phyloP scores from a whole-genome alignment of 2,888 invertebrate species.

The Mythimna impura region DNA sequence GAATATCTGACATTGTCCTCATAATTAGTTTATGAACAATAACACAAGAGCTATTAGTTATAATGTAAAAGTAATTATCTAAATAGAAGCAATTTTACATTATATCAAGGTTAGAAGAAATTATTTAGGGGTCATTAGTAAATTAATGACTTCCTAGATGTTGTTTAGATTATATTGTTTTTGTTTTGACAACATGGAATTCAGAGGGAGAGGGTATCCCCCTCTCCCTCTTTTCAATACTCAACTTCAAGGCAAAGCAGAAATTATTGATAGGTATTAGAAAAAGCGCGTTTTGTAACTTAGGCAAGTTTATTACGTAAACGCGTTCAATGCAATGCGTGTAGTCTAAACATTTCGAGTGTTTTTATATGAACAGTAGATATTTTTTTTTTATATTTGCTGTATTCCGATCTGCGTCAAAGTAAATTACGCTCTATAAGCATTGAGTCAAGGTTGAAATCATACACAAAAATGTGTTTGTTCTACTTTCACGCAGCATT shows the following conservation, averaged over 20 bases:
- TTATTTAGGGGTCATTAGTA: background rate
- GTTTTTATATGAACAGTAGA: no score
- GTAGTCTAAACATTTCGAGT: no score
- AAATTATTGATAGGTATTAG: no score
- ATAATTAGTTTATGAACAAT: constrained; percentile 2
- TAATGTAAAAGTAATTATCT: background rate
- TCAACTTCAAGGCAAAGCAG: no score
- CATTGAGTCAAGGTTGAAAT: background rate
- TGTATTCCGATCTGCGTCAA: background rate
- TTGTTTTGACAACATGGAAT: background rate
- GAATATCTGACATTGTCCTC: background rate
- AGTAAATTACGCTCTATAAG: background rate
- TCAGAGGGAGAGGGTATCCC: no score
- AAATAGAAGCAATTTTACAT: background rate
- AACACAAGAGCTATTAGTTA: background rate
- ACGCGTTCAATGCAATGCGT: no score
- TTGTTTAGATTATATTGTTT: background rate
- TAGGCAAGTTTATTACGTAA: no score
- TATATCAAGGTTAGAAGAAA: background rate
- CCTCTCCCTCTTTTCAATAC: no score
- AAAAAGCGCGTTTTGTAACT: no score
- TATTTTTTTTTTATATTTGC: no score
- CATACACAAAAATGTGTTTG: background rate
- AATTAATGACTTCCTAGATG: background rate
- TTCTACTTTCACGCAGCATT: background rate